A percentile compares a stretch with the other conserved stretches of the same genome.
Evolutionary conservation across 2,888 invertebrate species (phyloP).

Genomic region (Busseola fusca): DNA sequence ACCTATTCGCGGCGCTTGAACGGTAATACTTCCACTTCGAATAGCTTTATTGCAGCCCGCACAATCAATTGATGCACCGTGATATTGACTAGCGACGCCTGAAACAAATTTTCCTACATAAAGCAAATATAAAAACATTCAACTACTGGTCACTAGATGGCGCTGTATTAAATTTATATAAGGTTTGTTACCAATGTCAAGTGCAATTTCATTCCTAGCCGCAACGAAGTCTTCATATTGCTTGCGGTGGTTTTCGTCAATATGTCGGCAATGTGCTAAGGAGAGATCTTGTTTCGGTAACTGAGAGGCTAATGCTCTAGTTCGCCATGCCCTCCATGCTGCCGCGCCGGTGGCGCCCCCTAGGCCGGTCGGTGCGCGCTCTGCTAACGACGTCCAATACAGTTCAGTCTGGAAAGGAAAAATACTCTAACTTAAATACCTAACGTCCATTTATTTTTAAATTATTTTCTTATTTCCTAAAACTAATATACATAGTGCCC

Average conservation of each 20-base stretch:
- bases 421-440: not conserved
- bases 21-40: conserved; percentile 94
- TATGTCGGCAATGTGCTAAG: conserved; percentile 95
- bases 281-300: conserved; percentile 98
- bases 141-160: conserved; percentile 70
- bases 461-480: not conserved
- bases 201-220: conserved; percentile 97
- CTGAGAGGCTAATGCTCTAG: conserved; percentile 93
- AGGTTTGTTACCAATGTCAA: conserved; percentile 94
- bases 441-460: not conserved
- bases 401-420: conserved; percentile 93
- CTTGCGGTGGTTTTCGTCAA: conserved; percentile 93
- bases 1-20: conserved; percentile 95
- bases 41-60: conserved; percentile 94
- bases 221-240: conserved; percentile 98
- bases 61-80: conserved; percentile 91
- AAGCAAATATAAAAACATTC: conserved; percentile 47
- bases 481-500: not conserved
- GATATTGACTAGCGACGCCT: conserved; percentile 91
- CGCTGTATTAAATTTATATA: conserved; percentile 40
- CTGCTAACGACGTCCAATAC: conserved; percentile 96
- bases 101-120: conserved; percentile 61
- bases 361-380: conserved; percentile 88
- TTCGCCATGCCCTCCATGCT: conserved; percentile 84
- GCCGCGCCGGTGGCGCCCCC: conserved; percentile 82